Base-by-base conservation (phyloP, 2,888 invertebrate species). In the Pristionchus entomophagus region DNA sequence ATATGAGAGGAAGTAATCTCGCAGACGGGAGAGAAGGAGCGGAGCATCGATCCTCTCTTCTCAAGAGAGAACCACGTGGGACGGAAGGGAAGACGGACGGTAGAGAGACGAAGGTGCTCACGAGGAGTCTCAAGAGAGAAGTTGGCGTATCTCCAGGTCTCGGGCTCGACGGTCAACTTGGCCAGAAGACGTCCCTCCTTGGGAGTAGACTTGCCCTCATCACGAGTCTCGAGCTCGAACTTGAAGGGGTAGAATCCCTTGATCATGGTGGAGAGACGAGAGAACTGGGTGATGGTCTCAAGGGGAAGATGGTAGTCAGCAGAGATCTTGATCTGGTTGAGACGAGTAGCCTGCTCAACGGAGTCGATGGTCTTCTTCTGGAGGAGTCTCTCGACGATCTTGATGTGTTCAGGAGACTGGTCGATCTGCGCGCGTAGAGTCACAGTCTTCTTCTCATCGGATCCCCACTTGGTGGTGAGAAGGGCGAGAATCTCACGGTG, bases 151-250 rank as follows among this genome's bases (percentile, higher is more conserved):
- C 88, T 89, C 69, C 89, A 89, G 83, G 86, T 89, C 77, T 88
- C 51, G 86, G 93, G 91, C 86, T 93, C 93, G 83, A 93, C 89
- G 86, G 89, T 87, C 59, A 91, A 56, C 78, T 89, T 88, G 73
- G 85, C 85, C 0, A 85, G 73, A n/a, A 85, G 85, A 19, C 77
- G 51, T 26, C 85, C 85, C 41, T 85, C 73, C 77, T 77, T 85
- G 32, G 45, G n/a, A 45, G 22, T 38, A 5, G 32, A n/a, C 62
- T 51, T n/a, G 22, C 1, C 62, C 59, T 78, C 45, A 26, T 85
- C 80, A 53, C 86, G 51, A 45, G 84, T 45, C 78, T 86, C 85
- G n/a, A 85, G 26, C 29, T 32, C 49, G 53, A n/a, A 85, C 4
- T 10, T 86, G 91, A 90, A 89, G 88, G 87, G 91, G 86, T 90